Evolutionary conservation across 2,888 invertebrate genomes (phyloP).

Genomic region (Ichneumon xanthorius): DNA sequence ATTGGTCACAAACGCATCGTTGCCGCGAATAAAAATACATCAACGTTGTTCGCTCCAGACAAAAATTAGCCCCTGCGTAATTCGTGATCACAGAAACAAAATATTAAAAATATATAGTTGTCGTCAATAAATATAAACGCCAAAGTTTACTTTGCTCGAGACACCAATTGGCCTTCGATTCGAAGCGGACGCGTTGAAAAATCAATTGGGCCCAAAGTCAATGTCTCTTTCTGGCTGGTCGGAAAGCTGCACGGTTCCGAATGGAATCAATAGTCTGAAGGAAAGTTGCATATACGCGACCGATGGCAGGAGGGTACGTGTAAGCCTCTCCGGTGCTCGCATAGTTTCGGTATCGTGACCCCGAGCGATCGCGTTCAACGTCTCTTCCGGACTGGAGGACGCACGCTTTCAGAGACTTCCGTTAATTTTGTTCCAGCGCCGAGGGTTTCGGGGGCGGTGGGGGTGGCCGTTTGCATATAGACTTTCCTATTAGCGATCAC

Average conservation of each 20-base stretch:
- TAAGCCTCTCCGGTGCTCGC: neutral
- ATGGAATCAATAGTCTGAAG: slow-evolving; percentile 32
- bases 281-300: slow-evolving; percentile 6
- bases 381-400: slow-evolving; percentile 75
- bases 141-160: too few species aligned
- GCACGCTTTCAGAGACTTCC: slow-evolving; percentile 78
- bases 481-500: slow-evolving; percentile 76
- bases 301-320: neutral
- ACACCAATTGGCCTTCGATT: neutral
- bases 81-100: too few species aligned
- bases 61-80: too few species aligned
- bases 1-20: too few species aligned
- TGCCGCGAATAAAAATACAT: too few species aligned
- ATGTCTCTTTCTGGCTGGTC: neutral
- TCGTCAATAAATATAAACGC: too few species aligned
- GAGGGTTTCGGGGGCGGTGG: slow-evolving; percentile 45
- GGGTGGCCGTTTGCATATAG: slow-evolving; percentile 34
- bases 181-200: neutral
- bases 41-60: too few species aligned
- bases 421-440: slow-evolving; percentile 75
- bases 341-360: slow-evolving; percentile 56
- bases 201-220: slow-evolving; percentile 28
- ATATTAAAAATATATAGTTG: too few species aligned
- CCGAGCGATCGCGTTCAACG: slow-evolving; percentile 64
- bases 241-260: neutral